phyloP scores from a whole-genome alignment of 2,888 invertebrate species.

The Allacma fusca region DNA sequence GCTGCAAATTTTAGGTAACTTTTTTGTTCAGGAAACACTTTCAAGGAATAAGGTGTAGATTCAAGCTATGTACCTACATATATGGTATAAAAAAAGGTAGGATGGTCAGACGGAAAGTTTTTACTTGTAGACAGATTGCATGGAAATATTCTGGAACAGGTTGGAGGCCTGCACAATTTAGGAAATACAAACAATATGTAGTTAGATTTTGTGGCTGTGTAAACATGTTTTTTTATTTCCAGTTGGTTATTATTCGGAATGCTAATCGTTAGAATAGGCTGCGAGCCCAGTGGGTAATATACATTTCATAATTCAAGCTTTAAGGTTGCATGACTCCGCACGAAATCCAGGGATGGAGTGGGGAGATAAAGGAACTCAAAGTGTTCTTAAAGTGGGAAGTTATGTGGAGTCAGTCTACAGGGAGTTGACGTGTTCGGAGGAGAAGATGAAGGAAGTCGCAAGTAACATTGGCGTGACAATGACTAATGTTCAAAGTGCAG shows the following conservation, averaged over 20 bases:
- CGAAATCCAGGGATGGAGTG: conserved; percentile 24
- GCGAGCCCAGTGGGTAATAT: conserved; percentile 20
- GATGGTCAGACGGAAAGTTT: no score
- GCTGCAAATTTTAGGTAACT: no score
- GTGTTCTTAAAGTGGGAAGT: conserved; percentile 16
- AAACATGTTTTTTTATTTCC: no score
- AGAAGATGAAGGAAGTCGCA: conserved; percentile 24
- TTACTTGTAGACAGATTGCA: no score
- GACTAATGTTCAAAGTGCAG: conserved; percentile 17
- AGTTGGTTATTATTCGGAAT: conserved; percentile 16
- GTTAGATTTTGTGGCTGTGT: no score
- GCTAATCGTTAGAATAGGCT: conserved; percentile 8
- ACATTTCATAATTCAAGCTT: conserved; percentile 9
- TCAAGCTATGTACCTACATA: no score
- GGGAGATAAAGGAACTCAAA: conserved; percentile 19
- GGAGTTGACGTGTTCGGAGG: background rate
- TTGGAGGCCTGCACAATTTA: no score
- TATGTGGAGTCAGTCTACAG: conserved; percentile 11
- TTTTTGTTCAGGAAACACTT: no score
- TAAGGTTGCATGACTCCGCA: conserved; percentile 20
- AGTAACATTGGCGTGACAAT: conserved; percentile 11
- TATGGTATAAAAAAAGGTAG: no score
- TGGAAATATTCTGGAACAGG: no score
- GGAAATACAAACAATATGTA: no score
- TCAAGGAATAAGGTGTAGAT: no score